Base-by-base conservation (phyloP, 2,113 vertebrate species). In the Peromyscus maniculatus region DNA sequence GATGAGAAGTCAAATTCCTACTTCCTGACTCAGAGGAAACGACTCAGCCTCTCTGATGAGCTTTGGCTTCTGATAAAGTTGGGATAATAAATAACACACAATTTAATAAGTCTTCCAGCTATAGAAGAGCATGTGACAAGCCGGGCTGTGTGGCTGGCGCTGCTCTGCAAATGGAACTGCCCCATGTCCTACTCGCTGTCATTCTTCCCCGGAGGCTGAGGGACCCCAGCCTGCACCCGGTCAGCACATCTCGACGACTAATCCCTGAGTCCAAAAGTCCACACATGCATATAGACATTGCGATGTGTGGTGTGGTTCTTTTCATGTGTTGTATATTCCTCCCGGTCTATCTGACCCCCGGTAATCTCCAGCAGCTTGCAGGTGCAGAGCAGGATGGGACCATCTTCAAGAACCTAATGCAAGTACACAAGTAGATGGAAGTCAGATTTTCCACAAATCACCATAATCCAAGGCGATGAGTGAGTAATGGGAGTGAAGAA, bases 151-250 rank as follows among this genome's bases (percentile, higher is more conserved):
- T 5, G 13, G 33, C 52, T 5, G 13, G 33, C 52, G 15, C 3
- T 19, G 31, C 46, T 22, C 22, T 52, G 21, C 46, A 86, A 72
- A n/a, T 16, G 2, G 31, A 12, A 46, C 31, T 6, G 36, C 26
- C 26, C 67, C 33, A 12, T 22, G 5, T 22, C 33, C 49, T 59
- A 59, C 22, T 16, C 21, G 43, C 10, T 1, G 17, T 82, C 21
- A 22, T 39, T 59, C 9, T 19, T 36, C 66, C 49, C 5, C 4
- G 0, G 9, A 1, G 21, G 22, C 69, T 49, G 8, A 1, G 12
- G 6, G 46, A 26, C 0, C 0, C 67, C 28, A 4, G 3, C 57
- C 19, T 28, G 1, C 0, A 1, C 72, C 22, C 46, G n/a, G 16
- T 19, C 28, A 46, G 31, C 3, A 15, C 5, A 0, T 43, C 36